phyloP scores from a whole-genome alignment of 2,113 vertebrate species.

The Oophaga pumilio region DNA sequence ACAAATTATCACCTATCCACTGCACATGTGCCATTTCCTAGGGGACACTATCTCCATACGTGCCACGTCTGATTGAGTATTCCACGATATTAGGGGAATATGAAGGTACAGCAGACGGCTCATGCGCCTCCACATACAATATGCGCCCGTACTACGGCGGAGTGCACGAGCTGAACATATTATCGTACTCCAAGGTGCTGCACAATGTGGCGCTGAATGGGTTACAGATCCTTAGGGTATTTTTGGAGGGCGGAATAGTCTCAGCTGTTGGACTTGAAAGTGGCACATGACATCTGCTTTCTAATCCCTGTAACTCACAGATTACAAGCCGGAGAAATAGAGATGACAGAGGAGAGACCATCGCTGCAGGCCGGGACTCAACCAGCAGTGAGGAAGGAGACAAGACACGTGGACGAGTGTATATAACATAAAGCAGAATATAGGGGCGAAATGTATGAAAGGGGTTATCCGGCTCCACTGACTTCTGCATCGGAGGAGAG shows the following conservation, averaged over 20 bases:
- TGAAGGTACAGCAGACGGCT: too few species aligned
- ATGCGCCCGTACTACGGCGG: not conserved
- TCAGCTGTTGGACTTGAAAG: constrained; percentile 52
- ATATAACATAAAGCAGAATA: too few species aligned
- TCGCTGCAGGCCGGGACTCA: not conserved
- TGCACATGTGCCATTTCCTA: too few species aligned
- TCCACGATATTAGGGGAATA: too few species aligned
- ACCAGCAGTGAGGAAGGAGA: not conserved
- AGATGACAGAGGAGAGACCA: not conserved
- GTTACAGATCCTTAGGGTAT: constrained; percentile 13
- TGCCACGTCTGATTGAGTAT: too few species aligned
- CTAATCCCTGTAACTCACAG: not conserved
- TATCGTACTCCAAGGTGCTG: not conserved
- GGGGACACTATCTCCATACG: too few species aligned
- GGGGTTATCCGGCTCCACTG: too few species aligned
- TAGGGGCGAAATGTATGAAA: too few species aligned
- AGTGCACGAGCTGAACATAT: not conserved
- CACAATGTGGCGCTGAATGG: not conserved
- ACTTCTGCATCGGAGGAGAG: too few species aligned
- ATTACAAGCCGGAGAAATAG: not conserved
- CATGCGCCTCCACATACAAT: too few species aligned
- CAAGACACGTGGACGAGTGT: not conserved
- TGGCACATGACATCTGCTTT: constrained; percentile 44
- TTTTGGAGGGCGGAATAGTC: constrained; percentile 2
- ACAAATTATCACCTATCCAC: too few species aligned